Base-by-base conservation (phyloP, 2,113 vertebrate genomes). In the Pelecanoides urinatrix region DNA sequence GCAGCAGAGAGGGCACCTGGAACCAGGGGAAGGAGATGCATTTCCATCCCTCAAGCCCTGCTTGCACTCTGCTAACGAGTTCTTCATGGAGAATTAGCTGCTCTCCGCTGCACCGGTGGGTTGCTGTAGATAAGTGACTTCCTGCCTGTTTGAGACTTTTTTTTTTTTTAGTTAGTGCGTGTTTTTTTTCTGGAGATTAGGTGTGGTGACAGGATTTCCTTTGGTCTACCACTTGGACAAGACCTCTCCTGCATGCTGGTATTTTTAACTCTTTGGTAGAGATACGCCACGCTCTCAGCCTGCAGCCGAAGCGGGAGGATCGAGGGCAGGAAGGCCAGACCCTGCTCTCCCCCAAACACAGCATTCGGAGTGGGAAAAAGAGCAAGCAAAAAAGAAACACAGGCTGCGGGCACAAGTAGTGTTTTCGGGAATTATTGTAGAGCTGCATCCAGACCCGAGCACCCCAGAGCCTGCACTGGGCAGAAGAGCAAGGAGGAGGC, bases 191-290 rank as follows among this genome's bases (percentile, higher is more conserved):
- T 92, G 91, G 73, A 38, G 52, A 75, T 96, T 94, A 95, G 95
- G 96, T 80, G 96, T 94, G 95, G 96, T 95, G 76, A 86, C 95
- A 97, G 97, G 97, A 97, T 97, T 96, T 97, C 97, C 93, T 93
- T 90, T 94, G 93, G 84, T 96, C 81, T 97, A 91, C 89, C 67
- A 0, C 91, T 95, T 95, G 96, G 97, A 95, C 89, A 91, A 85
- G 87, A 83, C 15, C 6, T 94, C 80, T 87, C 40, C 47, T 93
- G 38, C 56, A 56, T 2, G 1, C 65, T 61, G 61, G n/a, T 7
- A 40, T 93, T 89, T 67, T 95, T 96, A 93, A 94, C 87, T 83
- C 80, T 66, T 85, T 67, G 65, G 22, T 91, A 81, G 85, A 62
- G 90, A 20, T 7, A 1, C 3, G 6, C 50, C 3, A 2, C 0